Evolutionary conservation across 35 echinoderm and acorn worm genomes (phyloP), one percentile per base, ranked within the genome.

Genomic region (Holothuria glaberrima): DNA sequence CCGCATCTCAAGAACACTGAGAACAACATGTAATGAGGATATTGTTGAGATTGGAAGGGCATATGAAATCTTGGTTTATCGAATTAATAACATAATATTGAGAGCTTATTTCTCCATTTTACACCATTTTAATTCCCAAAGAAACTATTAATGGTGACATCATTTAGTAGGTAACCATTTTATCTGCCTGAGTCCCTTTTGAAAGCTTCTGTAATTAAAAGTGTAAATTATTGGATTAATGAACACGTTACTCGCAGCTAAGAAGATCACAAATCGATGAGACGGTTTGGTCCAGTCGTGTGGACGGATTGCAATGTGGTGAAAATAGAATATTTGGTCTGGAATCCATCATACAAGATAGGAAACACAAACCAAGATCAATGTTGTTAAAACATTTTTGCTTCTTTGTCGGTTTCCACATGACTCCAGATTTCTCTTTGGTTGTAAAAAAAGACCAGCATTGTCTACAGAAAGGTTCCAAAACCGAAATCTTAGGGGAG

Each of bases 201-300:
- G 58, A 45, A 85, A 86, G 28, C 78, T 84, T 75, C 81, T 81
- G 62, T 80, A 91, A 5, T 84, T 83, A 5, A 91, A 52, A 18
- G 90, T 81, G 24, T 91, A 91, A 48, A 91, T 62, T 54, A 91
- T 86, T 9, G 90, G 90, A 70, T 91, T 91, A 18, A 38, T 44
- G 30, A 61, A 86, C 14, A 84, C 80, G 80, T 84, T 84, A 62
- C 80, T 84, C 26, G 59, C 80, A 5, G 80, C 80, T 13, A 84
- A 41, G 19, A 84, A 63, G 30, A 84, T 84, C 5, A 28, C 59
- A 29, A 84, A 58, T 19, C 52, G 52, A 36, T 84, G 52, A 5
- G 58, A 84, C 21, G 80, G 80, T 31, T 17, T 60, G 1, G 80
- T 58, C 80, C 80, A 84, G 31, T 84, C 80, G 2, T 84, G 52